A percentile compares a stretch with the other conserved stretches of the same genome.
Evolutionary conservation across 2,113 vertebrate species (phyloP).

Genomic region (Alouatta palliata): DNA sequence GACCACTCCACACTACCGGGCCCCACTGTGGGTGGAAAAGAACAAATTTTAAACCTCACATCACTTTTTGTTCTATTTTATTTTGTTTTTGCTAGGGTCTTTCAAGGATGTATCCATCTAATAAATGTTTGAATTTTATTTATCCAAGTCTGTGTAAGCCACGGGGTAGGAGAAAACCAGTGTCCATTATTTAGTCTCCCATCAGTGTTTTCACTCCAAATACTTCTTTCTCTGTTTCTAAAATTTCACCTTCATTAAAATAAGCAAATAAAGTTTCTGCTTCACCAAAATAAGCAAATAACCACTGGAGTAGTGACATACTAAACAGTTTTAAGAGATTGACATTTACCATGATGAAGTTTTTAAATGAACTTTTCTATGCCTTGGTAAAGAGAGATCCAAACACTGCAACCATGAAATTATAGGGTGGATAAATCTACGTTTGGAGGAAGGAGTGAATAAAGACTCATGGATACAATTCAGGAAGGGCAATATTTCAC

Average conservation of each 20-base stretch:
- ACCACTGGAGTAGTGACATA: background rate
- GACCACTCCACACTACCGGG: background rate
- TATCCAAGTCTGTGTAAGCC: background rate
- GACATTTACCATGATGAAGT: background rate
- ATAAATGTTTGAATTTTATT: background rate
- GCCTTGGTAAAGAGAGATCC: background rate
- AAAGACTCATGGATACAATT: background rate
- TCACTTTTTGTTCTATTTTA: background rate
- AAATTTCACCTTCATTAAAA: background rate
- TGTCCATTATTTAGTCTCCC: background rate
- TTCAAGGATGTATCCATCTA: background rate
- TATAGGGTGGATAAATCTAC: background rate
- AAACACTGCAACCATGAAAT: background rate
- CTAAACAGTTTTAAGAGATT: background rate
- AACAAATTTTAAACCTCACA: background rate
- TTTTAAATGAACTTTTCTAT: background rate
- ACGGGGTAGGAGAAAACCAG: background rate
- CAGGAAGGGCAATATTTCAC: background rate
- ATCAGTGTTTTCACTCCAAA: background rate
- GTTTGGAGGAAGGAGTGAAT: background rate
- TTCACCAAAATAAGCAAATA: background rate
- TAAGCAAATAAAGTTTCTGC: background rate
- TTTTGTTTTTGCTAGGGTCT: background rate
- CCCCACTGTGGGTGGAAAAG: background rate
- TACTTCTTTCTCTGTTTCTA: background rate